phyloP scores from a whole-genome alignment of 1,140 invertebrate genomes.

The Diploscapter pachys region DNA sequence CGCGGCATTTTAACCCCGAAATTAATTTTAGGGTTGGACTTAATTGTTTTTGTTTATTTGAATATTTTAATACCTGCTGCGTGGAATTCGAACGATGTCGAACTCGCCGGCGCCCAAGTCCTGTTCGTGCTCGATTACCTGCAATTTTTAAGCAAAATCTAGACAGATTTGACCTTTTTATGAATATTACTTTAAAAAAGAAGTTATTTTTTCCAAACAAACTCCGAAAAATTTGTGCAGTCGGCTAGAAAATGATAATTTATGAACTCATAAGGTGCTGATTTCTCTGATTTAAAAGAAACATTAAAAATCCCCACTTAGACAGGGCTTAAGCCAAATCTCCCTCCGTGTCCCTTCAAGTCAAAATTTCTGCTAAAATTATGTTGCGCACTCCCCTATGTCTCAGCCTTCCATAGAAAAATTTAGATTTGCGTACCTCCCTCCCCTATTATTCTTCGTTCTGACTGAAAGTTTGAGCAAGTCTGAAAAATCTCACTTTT shows the following conservation, averaged over 20 bases:
- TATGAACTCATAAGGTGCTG: no score
- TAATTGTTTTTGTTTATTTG: no score
- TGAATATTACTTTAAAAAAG: no score
- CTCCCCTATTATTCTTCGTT: slow-evolving; percentile 24
- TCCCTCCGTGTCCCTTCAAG: background rate
- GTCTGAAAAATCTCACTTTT: slow-evolving; percentile 66
- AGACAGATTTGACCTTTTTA: background rate
- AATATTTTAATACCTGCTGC: no score
- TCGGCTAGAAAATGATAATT: no score
- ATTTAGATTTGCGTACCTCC: no score
- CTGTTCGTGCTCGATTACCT: slow-evolving; percentile 5
- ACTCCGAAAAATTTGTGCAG: slow-evolving; percentile 54
- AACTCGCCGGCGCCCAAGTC: no score
- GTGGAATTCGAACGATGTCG: no score
- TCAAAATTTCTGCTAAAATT: background rate
- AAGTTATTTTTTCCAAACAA: slow-evolving; percentile 62
- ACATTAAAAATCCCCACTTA: background rate
- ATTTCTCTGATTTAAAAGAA: no score
- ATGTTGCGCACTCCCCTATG: background rate
- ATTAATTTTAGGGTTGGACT: no score
- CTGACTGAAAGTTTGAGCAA: background rate
- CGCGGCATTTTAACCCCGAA: no score
- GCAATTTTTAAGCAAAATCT: slow-evolving; percentile 19
- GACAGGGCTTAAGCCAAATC: slow-evolving; percentile 60
- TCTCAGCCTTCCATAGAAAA: slow-evolving; percentile 15